A percentile compares a stretch with the other conserved stretches of the same genome.
Evolutionary conservation across 2,113 vertebrate species (phyloP).

Genomic region (Melanostigma gelatinosum): DNA sequence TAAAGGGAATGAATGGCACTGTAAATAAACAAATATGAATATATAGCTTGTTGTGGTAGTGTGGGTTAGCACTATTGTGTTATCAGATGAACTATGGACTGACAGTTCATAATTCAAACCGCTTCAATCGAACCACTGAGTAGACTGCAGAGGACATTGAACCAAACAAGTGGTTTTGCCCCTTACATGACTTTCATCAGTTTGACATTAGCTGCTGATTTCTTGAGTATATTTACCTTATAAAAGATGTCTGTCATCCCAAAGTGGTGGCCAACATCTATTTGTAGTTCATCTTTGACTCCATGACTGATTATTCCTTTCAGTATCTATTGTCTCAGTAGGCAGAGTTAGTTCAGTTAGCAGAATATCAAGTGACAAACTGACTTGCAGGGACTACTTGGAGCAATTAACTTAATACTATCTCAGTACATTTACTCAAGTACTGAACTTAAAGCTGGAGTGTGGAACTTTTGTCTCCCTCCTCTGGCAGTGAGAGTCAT

Average conservation of each 20-base stretch:
- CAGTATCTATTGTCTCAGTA: not conserved
- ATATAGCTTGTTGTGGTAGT: too few species aligned
- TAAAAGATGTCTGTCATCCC: not conserved
- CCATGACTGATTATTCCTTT: not conserved
- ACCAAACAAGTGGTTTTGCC: not conserved
- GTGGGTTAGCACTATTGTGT: too few species aligned
- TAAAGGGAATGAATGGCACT: too few species aligned
- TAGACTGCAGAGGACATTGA: not conserved
- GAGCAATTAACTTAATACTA: not conserved
- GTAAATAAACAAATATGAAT: too few species aligned
- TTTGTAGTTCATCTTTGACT: not conserved
- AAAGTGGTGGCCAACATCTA: not conserved
- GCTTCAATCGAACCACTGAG: too few species aligned
- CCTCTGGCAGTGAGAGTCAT: not conserved
- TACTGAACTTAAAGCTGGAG: not conserved
- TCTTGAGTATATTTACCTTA: not conserved
- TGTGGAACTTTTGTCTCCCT: not conserved
- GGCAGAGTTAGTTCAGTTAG: not conserved
- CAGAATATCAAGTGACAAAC: too few species aligned
- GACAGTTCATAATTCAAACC: too few species aligned
- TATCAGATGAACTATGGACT: too few species aligned
- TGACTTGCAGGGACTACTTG: not conserved
- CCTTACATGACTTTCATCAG: too few species aligned
- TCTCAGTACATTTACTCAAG: not conserved
- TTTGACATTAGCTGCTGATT: not conserved